phyloP scores from a whole-genome alignment of 1,140 invertebrate genomes.

The Oncopodura yosiiana region DNA sequence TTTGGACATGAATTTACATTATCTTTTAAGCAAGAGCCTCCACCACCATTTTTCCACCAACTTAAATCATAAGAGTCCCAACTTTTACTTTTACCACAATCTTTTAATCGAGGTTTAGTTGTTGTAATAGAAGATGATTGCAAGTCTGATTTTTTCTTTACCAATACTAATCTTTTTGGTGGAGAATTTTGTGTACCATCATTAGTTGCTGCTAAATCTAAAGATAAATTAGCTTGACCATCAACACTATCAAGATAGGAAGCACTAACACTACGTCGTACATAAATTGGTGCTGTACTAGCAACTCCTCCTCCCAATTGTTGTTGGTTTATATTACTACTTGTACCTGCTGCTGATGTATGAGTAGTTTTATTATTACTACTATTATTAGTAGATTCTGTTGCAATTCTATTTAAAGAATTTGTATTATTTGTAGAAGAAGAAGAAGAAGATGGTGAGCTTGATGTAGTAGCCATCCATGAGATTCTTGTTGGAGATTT shows the following conservation, averaged over 20 bases:
- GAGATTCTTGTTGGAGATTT: conserved; percentile 15
- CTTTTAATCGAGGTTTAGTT: conserved; percentile 51
- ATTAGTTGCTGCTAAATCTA: conserved; percentile 24
- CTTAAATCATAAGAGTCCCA: conserved; percentile 62
- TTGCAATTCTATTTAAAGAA: background rate
- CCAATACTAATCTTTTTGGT: conserved; percentile 61
- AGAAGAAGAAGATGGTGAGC: background rate
- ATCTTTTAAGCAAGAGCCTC: conserved; percentile 20
- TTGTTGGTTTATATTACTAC: too few species aligned
- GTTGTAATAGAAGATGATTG: background rate
- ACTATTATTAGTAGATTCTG: too few species aligned
- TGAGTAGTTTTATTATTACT: too few species aligned
- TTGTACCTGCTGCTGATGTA: too few species aligned
- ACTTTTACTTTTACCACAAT: conserved; percentile 69
- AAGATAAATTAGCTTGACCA: background rate
- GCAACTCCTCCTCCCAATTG: background rate
- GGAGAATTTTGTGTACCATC: conserved; percentile 37
- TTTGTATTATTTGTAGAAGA: background rate
- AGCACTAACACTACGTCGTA: conserved; percentile 33
- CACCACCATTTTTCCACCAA: conserved; percentile 20
- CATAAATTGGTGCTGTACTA: conserved; percentile 22
- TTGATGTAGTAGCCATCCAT: conserved; percentile 6
- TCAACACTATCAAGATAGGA: conserved; percentile 30
- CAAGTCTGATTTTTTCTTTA: conserved; percentile 48
- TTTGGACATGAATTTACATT: conserved; percentile 27